A percentile compares a stretch with the other conserved stretches of the same genome.
These are phyloP conservation scores for Cataglyphis cursor DNA, from an alignment of 2,888 invertebrate species.

Conservation along the genomic window DNA sequence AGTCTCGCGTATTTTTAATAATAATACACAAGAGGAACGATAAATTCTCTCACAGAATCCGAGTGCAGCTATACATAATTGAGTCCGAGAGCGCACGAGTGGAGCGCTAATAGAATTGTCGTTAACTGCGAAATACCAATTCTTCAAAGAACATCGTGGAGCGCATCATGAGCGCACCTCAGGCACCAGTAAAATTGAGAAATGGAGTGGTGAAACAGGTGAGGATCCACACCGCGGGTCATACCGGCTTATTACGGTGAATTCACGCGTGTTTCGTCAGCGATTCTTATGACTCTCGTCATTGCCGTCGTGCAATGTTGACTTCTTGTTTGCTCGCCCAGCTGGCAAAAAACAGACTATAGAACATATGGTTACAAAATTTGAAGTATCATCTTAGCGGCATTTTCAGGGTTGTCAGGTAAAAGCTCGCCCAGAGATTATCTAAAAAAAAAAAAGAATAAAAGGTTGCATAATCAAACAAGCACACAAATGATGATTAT, in stretches of 20 bases:
- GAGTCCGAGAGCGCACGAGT: conserved; percentile 37
- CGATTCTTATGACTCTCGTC: background rate
- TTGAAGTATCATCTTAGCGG: conserved; percentile 29
- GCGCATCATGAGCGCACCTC: conserved; percentile 81
- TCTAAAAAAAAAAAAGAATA: background rate
- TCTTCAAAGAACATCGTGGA: conserved; percentile 40
- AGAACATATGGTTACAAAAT: conserved; percentile 72
- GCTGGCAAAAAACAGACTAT: conserved; percentile 40
- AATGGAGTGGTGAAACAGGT: conserved; percentile 90
- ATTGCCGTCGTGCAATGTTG: background rate
- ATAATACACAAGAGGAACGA: conserved; percentile 18
- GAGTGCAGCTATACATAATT: conserved; percentile 44
- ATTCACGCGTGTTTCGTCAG: background rate
- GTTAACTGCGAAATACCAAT: conserved; percentile 51
- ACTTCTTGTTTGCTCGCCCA: conserved; percentile 38
- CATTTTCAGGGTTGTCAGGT: background rate
- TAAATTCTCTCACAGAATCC: background rate
- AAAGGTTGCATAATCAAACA: background rate
- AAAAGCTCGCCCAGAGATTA: background rate
- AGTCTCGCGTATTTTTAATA: background rate
- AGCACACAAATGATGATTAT: background rate
- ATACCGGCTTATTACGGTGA: background rate
- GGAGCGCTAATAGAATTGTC: conserved; percentile 36
- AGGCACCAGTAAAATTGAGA: conserved; percentile 86
- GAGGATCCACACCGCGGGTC: conserved; percentile 75